Conservation (phyloP, 2,797 vertebrate species). For the Acrossocheilus wenchowensis region DNA sequence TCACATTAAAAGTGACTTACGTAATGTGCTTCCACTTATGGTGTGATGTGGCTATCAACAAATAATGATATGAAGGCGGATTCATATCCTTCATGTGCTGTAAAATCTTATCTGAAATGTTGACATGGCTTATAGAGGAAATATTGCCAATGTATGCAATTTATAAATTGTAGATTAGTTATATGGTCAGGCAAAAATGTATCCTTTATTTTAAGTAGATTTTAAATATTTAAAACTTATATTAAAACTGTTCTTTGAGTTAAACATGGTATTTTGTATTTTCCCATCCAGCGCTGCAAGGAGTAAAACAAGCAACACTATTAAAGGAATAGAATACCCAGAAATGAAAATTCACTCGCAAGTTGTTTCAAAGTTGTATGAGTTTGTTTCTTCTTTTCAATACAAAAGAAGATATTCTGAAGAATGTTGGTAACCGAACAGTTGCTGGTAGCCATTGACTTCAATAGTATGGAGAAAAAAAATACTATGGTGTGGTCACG, state of each 20-base stretch:
- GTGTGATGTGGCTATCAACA: conserved; percentile 12
- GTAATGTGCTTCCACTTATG: background rate
- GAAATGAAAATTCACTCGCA: background rate
- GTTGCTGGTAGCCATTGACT: no score
- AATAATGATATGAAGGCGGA: background rate
- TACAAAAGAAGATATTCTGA: background rate
- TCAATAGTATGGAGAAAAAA: no score
- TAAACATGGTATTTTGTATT: background rate
- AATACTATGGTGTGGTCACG: no score
- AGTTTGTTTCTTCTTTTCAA: background rate
- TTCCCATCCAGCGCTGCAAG: background rate
- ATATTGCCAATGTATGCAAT: background rate
- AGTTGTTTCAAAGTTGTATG: background rate
- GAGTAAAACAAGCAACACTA: background rate
- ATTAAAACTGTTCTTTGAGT: background rate
- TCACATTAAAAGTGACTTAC: background rate
- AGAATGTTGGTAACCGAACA: background rate
- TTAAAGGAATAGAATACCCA: background rate
- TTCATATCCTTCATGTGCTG: background rate
- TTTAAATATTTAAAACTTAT: background rate
- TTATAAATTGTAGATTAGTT: background rate
- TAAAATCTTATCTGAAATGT: background rate
- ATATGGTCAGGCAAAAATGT: background rate
- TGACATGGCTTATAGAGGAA: background rate
- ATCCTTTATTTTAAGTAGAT: background rate